phyloP scores from a whole-genome alignment of 2,797 vertebrate species.

The Pangasius krempfi region DNA sequence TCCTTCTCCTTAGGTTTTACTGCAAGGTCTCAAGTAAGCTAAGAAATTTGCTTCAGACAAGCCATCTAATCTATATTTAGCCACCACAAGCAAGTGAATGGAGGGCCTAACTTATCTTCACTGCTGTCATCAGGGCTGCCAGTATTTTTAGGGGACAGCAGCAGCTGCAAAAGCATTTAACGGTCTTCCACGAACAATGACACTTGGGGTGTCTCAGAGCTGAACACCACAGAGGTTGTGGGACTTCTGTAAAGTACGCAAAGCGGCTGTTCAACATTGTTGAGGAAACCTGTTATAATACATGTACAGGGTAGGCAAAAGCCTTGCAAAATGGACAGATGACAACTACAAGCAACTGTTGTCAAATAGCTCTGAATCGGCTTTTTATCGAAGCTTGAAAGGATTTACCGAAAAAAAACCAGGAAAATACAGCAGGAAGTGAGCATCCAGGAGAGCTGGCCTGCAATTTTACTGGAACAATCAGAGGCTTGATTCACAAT shows the following conservation, averaged over 20 bases:
- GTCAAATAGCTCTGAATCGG: slow-evolving; percentile 55
- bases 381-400: slow-evolving; percentile 46
- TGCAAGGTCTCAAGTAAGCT: slow-evolving; percentile 73
- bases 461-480: slow-evolving; percentile 54
- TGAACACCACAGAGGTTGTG: slow-evolving; percentile 68
- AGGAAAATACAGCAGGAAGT: slow-evolving; percentile 65
- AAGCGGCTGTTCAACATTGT: slow-evolving; percentile 44
- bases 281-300: slow-evolving; percentile 12
- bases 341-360: slow-evolving; percentile 44
- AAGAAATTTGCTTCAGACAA: slow-evolving; percentile 67
- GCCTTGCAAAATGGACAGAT: slow-evolving; percentile 59
- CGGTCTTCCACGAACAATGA: slow-evolving; percentile 80
- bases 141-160: slow-evolving; percentile 85
- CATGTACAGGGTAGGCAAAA: slow-evolving; percentile 20
- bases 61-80: slow-evolving; percentile 80
- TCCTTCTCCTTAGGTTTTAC: slow-evolving; percentile 67
- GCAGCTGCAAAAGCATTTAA: slow-evolving; percentile 87
- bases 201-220: slow-evolving; percentile 74
- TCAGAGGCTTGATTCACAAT: slow-evolving; percentile 64
- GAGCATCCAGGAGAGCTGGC: slow-evolving; percentile 59
- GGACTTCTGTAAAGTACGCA: slow-evolving; percentile 60
- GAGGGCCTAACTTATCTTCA: slow-evolving; percentile 80
- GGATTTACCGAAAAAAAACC: slow-evolving; percentile 59
- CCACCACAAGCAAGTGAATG: slow-evolving; percentile 80
- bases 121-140: slow-evolving; percentile 81